Percentiles rank a stretch among this genome's conserved stretches.
Conservation (phyloP, 2,888 invertebrate genomes). For the Drosophila suboccidentalis region DNA sequence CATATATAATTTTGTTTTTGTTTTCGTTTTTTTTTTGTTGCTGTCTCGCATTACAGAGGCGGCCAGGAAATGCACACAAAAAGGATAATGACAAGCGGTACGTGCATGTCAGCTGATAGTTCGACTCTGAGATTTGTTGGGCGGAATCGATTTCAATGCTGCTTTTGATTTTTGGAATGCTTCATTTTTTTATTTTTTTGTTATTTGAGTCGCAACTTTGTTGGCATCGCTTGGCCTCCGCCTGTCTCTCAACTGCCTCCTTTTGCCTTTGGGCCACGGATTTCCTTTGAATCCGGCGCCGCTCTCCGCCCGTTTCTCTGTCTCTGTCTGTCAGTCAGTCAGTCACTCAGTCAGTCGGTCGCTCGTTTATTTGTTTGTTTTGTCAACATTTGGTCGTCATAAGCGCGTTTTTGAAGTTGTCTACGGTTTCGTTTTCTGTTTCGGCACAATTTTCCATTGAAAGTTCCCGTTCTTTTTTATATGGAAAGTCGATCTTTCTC, state of each 20-base stretch:
- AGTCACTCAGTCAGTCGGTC: background rate
- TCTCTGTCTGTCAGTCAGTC: background rate
- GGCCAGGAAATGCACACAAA: constrained; percentile 47
- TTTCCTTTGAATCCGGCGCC: constrained; percentile 76
- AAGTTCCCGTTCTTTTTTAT: constrained; percentile 61
- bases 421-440: constrained; percentile 72
- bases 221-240: constrained; percentile 36
- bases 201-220: constrained; percentile 70
- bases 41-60: constrained; percentile 49
- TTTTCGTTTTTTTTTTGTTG: constrained; percentile 7
- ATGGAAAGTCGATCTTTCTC: constrained; percentile 33
- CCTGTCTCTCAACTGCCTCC: background rate
- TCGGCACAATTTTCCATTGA: constrained; percentile 62
- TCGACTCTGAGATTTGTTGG: constrained; percentile 23
- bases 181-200: constrained; percentile 20
- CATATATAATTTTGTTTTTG: background rate
- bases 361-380: constrained; percentile 74
- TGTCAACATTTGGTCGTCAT: constrained; percentile 73
- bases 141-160: constrained; percentile 43
- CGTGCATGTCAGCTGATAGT: constrained; percentile 36
- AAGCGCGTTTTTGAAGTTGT: constrained; percentile 63
- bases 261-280: constrained; percentile 42
- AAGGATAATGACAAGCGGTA: constrained; percentile 60
- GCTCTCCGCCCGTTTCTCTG: constrained; percentile 3
- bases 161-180: constrained; percentile 19